Base-by-base conservation (phyloP, 2,888 invertebrate genomes). In the Leucophenga montana region DNA sequence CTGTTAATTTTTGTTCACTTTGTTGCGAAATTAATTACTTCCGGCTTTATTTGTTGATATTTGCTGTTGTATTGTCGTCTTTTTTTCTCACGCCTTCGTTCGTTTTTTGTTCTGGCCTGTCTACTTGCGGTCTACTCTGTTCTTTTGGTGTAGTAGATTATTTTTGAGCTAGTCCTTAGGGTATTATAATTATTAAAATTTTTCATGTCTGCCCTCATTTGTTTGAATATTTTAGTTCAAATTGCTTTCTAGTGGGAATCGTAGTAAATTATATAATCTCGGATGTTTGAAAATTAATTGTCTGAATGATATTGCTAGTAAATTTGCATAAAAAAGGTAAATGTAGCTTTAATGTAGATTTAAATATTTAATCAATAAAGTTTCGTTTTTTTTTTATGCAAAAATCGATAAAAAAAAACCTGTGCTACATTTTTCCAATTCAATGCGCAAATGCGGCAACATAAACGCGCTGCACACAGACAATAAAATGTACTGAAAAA, bases 21-120 rank as follows among this genome's bases (percentile, higher is more conserved):
- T 67, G 65, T 33, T 66, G 66, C 31, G 39, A 68, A 78, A 84
- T 81, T 82, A 81, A 81, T 84, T 81, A 80, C 75, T 77, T 84
- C 84, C 81, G 83, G 75, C 73, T 67, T 73, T 68, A 72, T 76
- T 74, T 74, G 69, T 74, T 82, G 16, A 61, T 39, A 61, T 16
- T 61, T 61, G 11, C 11, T 33, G 8, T 39, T 33, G 3, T 61
- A 16, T 44, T 61, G 16, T 9, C 16, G 31, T 18, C 9, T 16
- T 16, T 6, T 33, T 61, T 39, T 18, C 18, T 22, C 6, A 18
- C n/a, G n/a, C 18, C 18, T 54, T 1, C n/a, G 39, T 39, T 39
- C 39, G 27, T 39, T 39, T 39, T 39, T 39, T 11, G 39, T 11
- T 8, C 9, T 39, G 3, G 11, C 11, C 39, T 39, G 39, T 39